A percentile compares a stretch with the other conserved stretches of the same genome.
Evolutionary conservation across 2,888 invertebrate genomes (phyloP).

Genomic region (Augochlorella aurata): DNA sequence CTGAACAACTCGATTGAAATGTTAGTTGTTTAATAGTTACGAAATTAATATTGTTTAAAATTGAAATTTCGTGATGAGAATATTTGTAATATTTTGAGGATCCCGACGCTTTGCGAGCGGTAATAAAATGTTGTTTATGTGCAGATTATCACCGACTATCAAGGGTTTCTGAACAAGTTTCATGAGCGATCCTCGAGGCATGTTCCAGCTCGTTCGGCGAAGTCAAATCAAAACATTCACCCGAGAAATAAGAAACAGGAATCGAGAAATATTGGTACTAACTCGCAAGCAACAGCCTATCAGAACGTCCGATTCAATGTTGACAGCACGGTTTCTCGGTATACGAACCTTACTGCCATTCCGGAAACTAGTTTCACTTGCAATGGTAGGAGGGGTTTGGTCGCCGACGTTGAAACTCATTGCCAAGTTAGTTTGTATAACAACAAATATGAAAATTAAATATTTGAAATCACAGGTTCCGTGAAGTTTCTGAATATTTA

Average conservation of each 20-base stretch:
- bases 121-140: constrained; percentile 11
- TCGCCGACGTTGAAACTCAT: constrained; percentile 92
- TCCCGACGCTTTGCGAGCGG: background rate
- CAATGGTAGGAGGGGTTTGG: constrained; percentile 90
- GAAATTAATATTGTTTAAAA: background rate
- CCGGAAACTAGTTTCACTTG: constrained; percentile 91
- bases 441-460: background rate
- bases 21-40: background rate
- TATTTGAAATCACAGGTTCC: background rate
- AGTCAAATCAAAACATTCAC: constrained; percentile 32
- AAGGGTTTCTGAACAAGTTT: constrained; percentile 70
- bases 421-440: constrained; percentile 86
- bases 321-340: constrained; percentile 43
- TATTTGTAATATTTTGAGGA: background rate
- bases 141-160: constrained; percentile 73
- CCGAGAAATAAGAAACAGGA: constrained; percentile 18
- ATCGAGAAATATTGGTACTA: constrained; percentile 5
- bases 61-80: background rate
- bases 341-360: constrained; percentile 77
- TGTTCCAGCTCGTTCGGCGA: constrained; percentile 9
- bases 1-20: background rate
- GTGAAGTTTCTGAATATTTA: background rate
- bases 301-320: constrained; percentile 33
- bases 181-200: constrained; percentile 69
- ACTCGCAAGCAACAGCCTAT: constrained; percentile 11